Percentiles rank a stretch among this genome's conserved stretches.
Conservation (phyloP, 35 echinoderm and acorn worm genomes). For the Ophioderma brevispina region DNA sequence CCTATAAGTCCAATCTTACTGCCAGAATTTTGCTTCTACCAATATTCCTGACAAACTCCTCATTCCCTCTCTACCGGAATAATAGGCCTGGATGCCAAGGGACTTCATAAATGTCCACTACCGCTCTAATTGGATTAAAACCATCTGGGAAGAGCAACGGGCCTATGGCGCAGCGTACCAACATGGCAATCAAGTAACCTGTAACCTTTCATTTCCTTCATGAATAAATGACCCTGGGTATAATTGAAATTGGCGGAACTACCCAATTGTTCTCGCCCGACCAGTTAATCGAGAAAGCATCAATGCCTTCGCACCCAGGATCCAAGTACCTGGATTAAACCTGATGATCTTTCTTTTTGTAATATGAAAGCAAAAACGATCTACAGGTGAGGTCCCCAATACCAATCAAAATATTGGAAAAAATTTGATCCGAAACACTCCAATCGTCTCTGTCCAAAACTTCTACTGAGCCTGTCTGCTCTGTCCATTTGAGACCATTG, state of each 20-base stretch:
- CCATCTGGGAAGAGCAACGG: neutral
- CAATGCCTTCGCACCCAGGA: no score
- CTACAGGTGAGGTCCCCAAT: no score
- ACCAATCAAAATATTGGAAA: neutral
- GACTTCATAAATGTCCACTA: slow-evolving; percentile 8
- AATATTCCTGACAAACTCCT: no score
- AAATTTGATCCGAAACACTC: neutral
- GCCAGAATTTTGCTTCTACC: no score
- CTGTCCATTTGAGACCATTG: neutral
- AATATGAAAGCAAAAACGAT: no score
- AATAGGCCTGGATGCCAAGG: neutral
- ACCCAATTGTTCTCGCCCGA: neutral
- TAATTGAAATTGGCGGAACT: neutral
- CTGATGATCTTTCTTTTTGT: no score
- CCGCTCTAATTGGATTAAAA: slow-evolving; percentile 11
- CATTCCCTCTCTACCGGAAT: no score
- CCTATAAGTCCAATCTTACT: no score
- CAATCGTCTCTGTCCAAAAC: neutral
- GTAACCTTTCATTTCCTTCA: neutral
- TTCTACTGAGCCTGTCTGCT: neutral
- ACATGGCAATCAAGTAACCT: neutral
- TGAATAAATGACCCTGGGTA: neutral
- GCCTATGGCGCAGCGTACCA: neutral
- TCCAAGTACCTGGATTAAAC: no score
- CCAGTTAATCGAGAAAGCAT: no score